phyloP scores from a whole-genome alignment of 2,888 invertebrate genomes.

The Dolichomitus sp. region DNA sequence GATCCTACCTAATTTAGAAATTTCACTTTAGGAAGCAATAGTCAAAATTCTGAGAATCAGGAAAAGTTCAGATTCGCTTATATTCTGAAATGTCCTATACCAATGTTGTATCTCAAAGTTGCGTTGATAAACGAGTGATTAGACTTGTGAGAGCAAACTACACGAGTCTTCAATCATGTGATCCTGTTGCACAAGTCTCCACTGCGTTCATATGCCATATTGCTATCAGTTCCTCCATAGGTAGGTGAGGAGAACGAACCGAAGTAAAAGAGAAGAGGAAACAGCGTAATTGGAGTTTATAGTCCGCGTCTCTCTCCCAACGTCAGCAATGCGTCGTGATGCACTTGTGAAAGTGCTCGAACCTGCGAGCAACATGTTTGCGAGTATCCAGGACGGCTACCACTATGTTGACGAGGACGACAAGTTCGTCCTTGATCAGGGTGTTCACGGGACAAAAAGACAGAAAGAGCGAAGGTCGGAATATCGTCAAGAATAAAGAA shows the following conservation, averaged over 20 bases:
- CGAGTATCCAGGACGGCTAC: conserved; percentile 45
- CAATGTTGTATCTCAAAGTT: neutral
- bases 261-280: conserved; percentile 55
- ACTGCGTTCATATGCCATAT: neutral
- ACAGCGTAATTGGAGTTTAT: conserved; percentile 68
- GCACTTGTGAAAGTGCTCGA: conserved; percentile 47
- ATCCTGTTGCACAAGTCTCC: neutral
- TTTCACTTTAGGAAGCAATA: neutral
- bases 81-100: neutral
- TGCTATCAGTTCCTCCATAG: conserved; percentile 19
- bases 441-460: conserved; percentile 28
- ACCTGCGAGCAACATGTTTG: conserved; percentile 62
- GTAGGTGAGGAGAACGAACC: conserved; percentile 45
- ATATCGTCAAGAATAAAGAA: conserved; percentile 58
- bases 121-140: neutral
- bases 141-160: neutral
- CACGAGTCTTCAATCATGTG: neutral
- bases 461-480: conserved; percentile 57
- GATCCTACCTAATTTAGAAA: neutral
- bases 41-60: neutral
- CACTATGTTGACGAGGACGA: conserved; percentile 15
- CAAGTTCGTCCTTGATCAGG: conserved; percentile 55
- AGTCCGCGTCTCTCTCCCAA: conserved; percentile 54
- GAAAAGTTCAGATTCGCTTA: neutral
- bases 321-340: conserved; percentile 54